A percentile compares a stretch with the other conserved stretches of the same genome.
phyloP scores from a whole-genome alignment of 2,888 invertebrate genomes.

The Ennomos fuscantarius region DNA sequence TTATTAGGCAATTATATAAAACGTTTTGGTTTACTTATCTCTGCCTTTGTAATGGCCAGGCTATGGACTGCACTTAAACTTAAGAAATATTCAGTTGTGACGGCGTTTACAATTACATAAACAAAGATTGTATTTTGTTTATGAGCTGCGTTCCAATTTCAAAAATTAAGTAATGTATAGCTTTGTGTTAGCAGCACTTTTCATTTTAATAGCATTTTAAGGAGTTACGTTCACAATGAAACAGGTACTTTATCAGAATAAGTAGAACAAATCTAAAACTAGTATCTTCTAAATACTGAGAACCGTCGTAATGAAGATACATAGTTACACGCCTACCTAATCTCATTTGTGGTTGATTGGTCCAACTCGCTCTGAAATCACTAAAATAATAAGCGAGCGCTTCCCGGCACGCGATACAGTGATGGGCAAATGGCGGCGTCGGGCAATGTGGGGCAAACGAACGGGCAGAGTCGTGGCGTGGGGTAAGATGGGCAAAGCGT shows the following conservation, averaged over 20 bases:
- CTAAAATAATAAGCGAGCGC: conserved; percentile 40
- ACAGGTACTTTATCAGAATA: conserved; percentile 12
- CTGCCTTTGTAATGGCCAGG: conserved; percentile 38
- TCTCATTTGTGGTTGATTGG: conserved; percentile 45
- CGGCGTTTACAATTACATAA: conserved; percentile 16
- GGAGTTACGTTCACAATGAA: too few relatives aligned
- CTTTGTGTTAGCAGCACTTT: too few relatives aligned
- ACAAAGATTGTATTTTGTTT: too few relatives aligned
- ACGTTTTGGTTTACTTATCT: conserved; percentile 40
- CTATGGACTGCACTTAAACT: conserved; percentile 17
- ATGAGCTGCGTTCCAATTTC: too few relatives aligned
- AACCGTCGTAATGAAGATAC: conserved; percentile 35
- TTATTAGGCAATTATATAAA: conserved; percentile 57
- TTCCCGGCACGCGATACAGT: conserved; percentile 20
- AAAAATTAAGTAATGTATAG: too few relatives aligned
- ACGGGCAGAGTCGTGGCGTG: conserved; percentile 1
- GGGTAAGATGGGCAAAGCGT: conserved; percentile 14
- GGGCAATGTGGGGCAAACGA: conserved; percentile 12
- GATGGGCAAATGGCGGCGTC: conserved; percentile 15
- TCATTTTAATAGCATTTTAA: too few relatives aligned
- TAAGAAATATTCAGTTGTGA: conserved; percentile 27
- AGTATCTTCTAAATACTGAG: conserved; percentile 20
- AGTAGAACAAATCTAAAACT: conserved; percentile 32
- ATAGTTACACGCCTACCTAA: conserved; percentile 37
- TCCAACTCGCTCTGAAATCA: conserved; percentile 38